phyloP scores from a whole-genome alignment of 2,888 invertebrate species.

The Tupiocoris notatus region DNA sequence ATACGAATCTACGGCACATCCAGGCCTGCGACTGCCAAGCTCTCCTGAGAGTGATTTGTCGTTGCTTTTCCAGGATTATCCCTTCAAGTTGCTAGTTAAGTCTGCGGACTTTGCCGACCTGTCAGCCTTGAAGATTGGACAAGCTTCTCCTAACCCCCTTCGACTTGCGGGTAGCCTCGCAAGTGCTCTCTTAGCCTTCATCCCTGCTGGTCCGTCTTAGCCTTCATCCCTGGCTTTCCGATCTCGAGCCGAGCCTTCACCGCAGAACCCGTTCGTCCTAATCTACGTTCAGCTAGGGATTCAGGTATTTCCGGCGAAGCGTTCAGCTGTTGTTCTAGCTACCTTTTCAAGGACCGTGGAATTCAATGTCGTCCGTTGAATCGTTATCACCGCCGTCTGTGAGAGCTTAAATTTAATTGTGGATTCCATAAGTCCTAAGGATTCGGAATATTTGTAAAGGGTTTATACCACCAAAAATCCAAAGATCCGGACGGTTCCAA shows the following conservation, averaged over 20 bases:
- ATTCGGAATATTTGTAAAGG: too few relatives aligned
- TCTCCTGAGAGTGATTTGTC: conserved; percentile 22
- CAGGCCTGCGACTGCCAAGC: too few relatives aligned
- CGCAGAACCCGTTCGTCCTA: not conserved
- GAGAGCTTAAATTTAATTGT: too few relatives aligned
- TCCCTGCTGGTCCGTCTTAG: not conserved
- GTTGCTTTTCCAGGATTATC: conserved; percentile 19
- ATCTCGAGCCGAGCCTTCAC: not conserved
- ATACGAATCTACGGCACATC: too few relatives aligned
- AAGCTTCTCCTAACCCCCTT: not conserved
- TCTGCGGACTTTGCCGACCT: conserved; percentile 4
- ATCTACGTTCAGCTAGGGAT: not conserved
- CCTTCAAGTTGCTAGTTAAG: conserved; percentile 10
- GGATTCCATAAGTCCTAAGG: too few relatives aligned
- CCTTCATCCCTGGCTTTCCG: not conserved
- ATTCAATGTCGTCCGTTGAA: too few relatives aligned
- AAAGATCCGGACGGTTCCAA: too few relatives aligned
- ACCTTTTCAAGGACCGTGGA: not conserved
- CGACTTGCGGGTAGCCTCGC: not conserved
- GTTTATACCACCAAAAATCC: too few relatives aligned
- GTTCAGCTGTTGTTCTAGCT: not conserved
- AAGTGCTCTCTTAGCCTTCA: not conserved
- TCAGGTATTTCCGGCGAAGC: not conserved
- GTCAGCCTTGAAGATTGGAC: not conserved
- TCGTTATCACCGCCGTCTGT: too few relatives aligned